Evolutionary conservation across 1,140 invertebrate species (phyloP), one percentile per base, ranked within the genome.

Genomic region (Trichonephila clavata): DNA sequence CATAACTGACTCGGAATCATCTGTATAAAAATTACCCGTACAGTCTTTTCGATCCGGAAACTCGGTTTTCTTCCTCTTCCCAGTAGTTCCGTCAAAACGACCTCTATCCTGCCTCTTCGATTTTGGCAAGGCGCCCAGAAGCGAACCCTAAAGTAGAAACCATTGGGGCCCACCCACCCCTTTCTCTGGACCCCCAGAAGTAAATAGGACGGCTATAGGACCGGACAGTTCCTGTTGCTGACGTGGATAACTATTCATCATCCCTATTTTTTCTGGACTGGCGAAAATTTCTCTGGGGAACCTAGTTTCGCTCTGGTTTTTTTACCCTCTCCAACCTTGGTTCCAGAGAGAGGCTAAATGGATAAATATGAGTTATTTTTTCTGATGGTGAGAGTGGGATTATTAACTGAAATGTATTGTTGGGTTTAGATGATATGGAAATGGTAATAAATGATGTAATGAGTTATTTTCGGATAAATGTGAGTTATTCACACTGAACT

Each of bases 121-220:
- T 89, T 89, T 89, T 89, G 87, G 87, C 87, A 89, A 89, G n/a
- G 18, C 61, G 87, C 87, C 87, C 87, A 89, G 60, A 89, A 63
- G 71, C 60, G 60, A 65, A 24, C 24, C 60, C 86, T 65, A 87
- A 65, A 63, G 61, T 65, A 57, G 59, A 20, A 65, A 27, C 32
- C 81, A 84, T 43, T 83, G 20, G 8, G 87, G 32, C 32, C 87
- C 7, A 61, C 60, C 39, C 21, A 57, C 65, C 57, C 81, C 81
- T 39, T 50, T 14, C 50, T 57, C 27, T 14, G 21, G 43, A 84
- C 43, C 39, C 63, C 60, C 63, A 10, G 10, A 13, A 6, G 61
- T n/a, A 65, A 65, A 20, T 10, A 43, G 87, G 71, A 71, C 43
- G 87, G 68, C 71, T 63, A 89, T 20, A 16, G 8, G 18, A 27